Base-by-base conservation (phyloP, 2,113 vertebrate genomes). In the Holacanthus passer region DNA sequence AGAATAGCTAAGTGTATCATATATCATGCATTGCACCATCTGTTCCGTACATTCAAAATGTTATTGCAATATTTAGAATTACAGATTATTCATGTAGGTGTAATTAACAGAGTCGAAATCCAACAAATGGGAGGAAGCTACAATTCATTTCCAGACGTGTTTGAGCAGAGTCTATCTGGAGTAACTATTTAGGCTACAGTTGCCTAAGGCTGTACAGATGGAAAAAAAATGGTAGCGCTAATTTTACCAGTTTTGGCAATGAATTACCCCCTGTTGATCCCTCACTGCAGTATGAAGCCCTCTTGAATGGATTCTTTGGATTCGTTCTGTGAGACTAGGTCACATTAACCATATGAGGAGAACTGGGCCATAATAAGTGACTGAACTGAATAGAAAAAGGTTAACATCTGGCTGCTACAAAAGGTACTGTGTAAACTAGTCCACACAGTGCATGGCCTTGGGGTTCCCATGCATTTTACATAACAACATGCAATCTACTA, bases 1-100 rank as follows among this genome's bases (percentile, higher is more conserved):
- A 94, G 92, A 95, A 95, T 94, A 95, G 93, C 91, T 86, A 88
- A 92, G 89, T 87, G 90, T 86, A 93, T 93, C 93, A 91, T 94
- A 88, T 91, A 94, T 93, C 91, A 94, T 95, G 90, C 84, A 89
- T 90, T 66, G 92, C 75, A 48, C 93, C 93, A 94, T 94, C 91
- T 92, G 92, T 73, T 92, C 83, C 66, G 76, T 90, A 91, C 81
- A 92, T 95, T 94, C 93, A 90, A 91, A 94, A 92, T 93, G 91
- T 95, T 93, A 94, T 91, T 88, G 90, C 89, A 93, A 93, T 93
- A 94, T 94, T 94, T 93, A 94, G 89, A 92, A 91, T 91, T 89
- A 90, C 85, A 94, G 83, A 91, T 93, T 88, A 90, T 92, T 95
- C 89, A 91, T 91, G 91, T 88, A 91, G 83, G 87, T 92, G 88